Conservation (phyloP, 2,113 vertebrate genomes). For the Pantherophis guttatus region DNA sequence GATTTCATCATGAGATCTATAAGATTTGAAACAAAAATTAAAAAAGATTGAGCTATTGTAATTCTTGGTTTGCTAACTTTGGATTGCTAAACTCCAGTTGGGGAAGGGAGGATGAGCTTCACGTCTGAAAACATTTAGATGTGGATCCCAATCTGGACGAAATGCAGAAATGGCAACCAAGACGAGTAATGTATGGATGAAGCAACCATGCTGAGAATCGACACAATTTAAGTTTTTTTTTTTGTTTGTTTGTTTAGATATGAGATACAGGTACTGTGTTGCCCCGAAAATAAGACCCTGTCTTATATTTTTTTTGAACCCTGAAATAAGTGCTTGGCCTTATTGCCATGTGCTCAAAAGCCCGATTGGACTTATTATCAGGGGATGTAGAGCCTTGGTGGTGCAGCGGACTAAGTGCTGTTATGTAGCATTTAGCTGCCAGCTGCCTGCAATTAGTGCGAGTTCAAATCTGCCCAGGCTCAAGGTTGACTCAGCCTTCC, state of each 20-base stretch:
- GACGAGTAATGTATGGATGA: not conserved
- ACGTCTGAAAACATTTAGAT: not conserved
- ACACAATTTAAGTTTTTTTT: not conserved
- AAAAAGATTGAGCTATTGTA: not conserved
- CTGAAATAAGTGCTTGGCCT: too few species aligned
- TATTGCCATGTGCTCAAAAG: too few species aligned
- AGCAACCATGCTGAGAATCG: not conserved
- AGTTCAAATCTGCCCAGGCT: too few species aligned
- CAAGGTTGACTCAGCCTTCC: too few species aligned
- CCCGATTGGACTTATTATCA: too few species aligned
- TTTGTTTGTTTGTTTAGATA: too few species aligned
- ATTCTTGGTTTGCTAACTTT: not conserved
- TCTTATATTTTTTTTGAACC: too few species aligned
- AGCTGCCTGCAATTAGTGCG: too few species aligned
- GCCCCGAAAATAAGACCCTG: too few species aligned
- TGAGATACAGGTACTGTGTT: not conserved
- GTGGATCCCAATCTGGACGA: not conserved
- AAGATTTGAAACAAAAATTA: not conserved
- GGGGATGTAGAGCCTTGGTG: too few species aligned
- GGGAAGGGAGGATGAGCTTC: not conserved
- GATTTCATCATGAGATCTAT: not conserved
- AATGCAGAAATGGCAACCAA: not conserved
- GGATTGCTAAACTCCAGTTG: not conserved
- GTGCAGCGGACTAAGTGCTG: too few species aligned
- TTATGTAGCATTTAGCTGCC: too few species aligned